These are phyloP conservation scores for Hedychridium roseum DNA, from an alignment of 2,888 invertebrate species.

Conservation along the genomic window DNA sequence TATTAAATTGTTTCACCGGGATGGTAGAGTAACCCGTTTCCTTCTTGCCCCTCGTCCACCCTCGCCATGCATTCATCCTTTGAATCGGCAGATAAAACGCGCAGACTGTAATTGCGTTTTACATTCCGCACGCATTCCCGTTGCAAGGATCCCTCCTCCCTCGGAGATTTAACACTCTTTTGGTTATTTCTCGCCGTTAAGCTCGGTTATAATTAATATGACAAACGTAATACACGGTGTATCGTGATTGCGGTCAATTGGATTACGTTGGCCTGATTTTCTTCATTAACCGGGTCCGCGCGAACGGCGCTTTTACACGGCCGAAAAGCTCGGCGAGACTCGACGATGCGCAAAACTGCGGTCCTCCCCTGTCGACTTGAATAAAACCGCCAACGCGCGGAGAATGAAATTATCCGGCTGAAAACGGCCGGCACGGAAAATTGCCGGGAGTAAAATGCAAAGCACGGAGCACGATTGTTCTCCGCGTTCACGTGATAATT, in stretches of 20 bases:
- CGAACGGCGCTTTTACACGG: conserved; percentile 5
- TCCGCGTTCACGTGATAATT: too few species aligned
- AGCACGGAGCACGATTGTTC: too few species aligned
- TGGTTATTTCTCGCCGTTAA: not conserved
- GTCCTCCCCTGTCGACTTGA: too few species aligned
- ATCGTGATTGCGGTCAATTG: conserved; percentile 34
- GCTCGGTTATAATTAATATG: not conserved
- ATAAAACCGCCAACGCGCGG: too few species aligned
- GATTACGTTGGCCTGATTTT: conserved; percentile 31
- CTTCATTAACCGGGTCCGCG: conserved; percentile 28
- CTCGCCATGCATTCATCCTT: not conserved
- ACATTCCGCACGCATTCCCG: conserved; percentile 1
- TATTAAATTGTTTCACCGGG: conserved; percentile 22
- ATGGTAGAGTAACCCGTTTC: not conserved
- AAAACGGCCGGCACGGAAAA: too few species aligned
- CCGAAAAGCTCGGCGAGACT: too few species aligned
- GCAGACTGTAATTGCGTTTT: conserved; percentile 15
- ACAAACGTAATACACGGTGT: conserved; percentile 18
- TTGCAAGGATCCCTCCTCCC: not conserved
- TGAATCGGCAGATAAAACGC: conserved; percentile 11
- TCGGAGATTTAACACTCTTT: not conserved
- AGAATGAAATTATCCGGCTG: too few species aligned
- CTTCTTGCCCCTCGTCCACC: not conserved
- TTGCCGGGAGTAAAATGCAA: too few species aligned
- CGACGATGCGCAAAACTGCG: too few species aligned